Conservation (phyloP, 2,797 vertebrate genomes). For the Steatocranus sp. region DNA sequence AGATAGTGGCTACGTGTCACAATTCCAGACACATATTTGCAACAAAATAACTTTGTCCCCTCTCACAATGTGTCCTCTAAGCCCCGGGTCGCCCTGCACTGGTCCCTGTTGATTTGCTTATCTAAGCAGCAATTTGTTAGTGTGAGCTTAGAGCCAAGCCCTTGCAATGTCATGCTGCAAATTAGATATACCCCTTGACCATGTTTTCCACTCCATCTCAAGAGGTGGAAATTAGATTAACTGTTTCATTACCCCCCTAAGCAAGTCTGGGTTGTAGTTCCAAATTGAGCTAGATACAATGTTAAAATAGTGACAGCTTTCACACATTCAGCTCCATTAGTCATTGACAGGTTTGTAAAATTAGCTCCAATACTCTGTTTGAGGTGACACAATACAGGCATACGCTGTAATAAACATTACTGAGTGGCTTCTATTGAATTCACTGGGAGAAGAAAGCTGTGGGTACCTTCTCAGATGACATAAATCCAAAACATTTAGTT, state of each 20-base stretch:
- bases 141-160: constrained; percentile 64
- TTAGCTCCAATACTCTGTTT: not conserved
- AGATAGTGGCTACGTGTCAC: not conserved
- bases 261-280: constrained; percentile 18
- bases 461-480: constrained; percentile 20
- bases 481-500: constrained; percentile 25
- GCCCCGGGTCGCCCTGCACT: constrained; percentile 22
- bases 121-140: constrained; percentile 77
- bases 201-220: constrained; percentile 70
- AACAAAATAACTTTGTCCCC: constrained; percentile 23
- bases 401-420: not conserved
- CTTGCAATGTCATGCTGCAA: constrained; percentile 71
- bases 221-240: constrained; percentile 75
- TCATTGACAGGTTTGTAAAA: not conserved
- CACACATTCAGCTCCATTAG: not conserved
- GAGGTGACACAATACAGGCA: not conserved
- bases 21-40: constrained; percentile 9
- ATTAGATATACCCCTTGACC: constrained; percentile 72
- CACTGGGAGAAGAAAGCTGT: not conserved
- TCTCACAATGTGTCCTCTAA: constrained; percentile 46
- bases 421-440: not conserved
- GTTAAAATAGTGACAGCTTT: not conserved
- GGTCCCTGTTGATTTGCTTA: constrained; percentile 72
- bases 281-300: constrained; percentile 22
- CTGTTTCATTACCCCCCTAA: constrained; percentile 68